These are phyloP conservation scores for Tetramorium parvispinum DNA, from an alignment of 1,140 invertebrate genomes.

Conservation along the genomic window DNA sequence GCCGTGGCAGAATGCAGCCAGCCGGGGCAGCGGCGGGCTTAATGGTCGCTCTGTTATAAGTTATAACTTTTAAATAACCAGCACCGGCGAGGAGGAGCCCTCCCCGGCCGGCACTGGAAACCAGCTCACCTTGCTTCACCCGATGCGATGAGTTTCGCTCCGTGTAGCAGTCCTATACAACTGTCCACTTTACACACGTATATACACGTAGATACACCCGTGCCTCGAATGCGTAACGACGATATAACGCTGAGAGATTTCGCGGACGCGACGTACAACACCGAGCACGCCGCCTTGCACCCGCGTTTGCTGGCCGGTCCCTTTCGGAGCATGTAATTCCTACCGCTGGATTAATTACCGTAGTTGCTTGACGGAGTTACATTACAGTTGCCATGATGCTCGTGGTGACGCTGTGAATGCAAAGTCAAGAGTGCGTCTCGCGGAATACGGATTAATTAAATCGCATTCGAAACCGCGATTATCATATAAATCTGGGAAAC, in stretches of 20 bases:
- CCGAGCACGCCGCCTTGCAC: neutral
- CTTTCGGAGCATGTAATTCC: slow-evolving; percentile 38
- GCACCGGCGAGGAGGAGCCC: slow-evolving; percentile 17
- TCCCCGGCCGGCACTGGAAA: slow-evolving; percentile 55
- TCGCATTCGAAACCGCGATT: neutral
- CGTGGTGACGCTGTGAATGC: neutral
- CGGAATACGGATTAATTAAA: slow-evolving; percentile 22
- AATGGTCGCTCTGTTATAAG: slow-evolving; percentile 81
- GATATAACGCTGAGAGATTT: slow-evolving; percentile 44
- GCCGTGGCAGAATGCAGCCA: slow-evolving; percentile 64
- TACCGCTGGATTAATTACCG: slow-evolving; percentile 40
- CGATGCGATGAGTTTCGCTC: slow-evolving; percentile 70
- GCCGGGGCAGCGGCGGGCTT: slow-evolving; percentile 70
- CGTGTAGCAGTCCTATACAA: slow-evolving; percentile 2
- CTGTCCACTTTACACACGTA: neutral
- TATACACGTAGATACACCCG: neutral
- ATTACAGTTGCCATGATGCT: slow-evolving; percentile 8
- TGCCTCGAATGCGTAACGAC: slow-evolving; percentile 49
- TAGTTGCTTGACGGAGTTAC: slow-evolving; percentile 19
- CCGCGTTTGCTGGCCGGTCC: neutral
- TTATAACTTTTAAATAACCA: slow-evolving; percentile 83
- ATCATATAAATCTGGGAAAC: neutral
- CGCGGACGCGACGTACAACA: slow-evolving; percentile 6
- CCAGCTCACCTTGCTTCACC: slow-evolving; percentile 77
- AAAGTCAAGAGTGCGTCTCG: slow-evolving; percentile 9